These are phyloP conservation scores for Drosophila arizonae DNA, from an alignment of 1,140 invertebrate species.

Conservation along the genomic window DNA sequence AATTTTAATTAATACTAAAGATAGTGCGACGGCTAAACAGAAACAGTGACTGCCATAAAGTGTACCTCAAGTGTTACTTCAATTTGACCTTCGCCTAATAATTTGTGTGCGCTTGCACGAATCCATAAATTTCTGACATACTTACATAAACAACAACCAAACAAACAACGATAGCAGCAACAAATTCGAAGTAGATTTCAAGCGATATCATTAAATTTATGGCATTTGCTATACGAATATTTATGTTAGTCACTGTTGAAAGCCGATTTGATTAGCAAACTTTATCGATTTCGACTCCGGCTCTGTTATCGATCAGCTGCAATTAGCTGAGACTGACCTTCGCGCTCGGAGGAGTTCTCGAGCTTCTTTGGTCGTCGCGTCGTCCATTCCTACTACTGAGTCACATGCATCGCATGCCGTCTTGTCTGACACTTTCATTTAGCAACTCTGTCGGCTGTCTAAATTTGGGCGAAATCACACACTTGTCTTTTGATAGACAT, in stretches of 20 bases:
- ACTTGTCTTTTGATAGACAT: constrained; percentile 3
- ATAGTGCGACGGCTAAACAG: constrained; percentile 45
- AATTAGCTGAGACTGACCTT: constrained; percentile 31
- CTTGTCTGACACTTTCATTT: constrained; percentile 27
- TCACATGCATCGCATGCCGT: constrained; percentile 26
- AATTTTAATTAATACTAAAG: constrained; percentile 77
- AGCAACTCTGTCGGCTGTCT: constrained; percentile 7
- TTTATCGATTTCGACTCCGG: constrained; percentile 27
- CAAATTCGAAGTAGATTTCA: constrained; percentile 71
- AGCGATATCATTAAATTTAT: constrained; percentile 72
- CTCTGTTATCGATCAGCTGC: constrained; percentile 3
- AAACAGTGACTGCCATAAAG: constrained; percentile 32
- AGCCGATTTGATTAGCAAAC: constrained; percentile 29
- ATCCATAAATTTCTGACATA: constrained; percentile 67
- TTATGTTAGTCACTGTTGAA: constrained; percentile 54
- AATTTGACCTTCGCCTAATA: constrained; percentile 56
- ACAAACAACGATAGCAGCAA: constrained; percentile 24
- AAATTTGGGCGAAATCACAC: constrained; percentile 9
- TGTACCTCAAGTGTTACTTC: constrained; percentile 48
- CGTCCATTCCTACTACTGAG: constrained; percentile 29
- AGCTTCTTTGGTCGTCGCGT: constrained; percentile 24
- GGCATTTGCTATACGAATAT: constrained; percentile 51
- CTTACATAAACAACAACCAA: constrained; percentile 36
- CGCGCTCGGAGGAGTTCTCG: not conserved
- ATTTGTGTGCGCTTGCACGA: constrained; percentile 66